Evolutionary conservation across 2,113 vertebrate genomes (phyloP), one percentile per base, ranked within the genome.

Genomic region (Festucalex cinctus): DNA sequence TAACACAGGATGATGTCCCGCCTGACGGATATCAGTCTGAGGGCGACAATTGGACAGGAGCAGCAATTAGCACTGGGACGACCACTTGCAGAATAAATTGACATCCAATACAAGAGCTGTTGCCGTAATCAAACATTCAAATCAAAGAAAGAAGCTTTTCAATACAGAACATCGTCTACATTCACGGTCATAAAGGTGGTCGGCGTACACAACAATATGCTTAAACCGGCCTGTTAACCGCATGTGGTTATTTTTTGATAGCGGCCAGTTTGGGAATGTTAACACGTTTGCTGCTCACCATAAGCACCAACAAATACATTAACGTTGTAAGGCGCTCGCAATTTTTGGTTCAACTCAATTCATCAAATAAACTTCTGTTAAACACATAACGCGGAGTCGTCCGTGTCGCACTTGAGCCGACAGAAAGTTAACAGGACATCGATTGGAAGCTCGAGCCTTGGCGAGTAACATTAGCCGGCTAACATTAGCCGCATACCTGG

Each of bases 1-100:
- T 48, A 85, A 57, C 36, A 69, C 49, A 83, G 65, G 66, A 82
- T 51, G 69, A 49, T 24, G 81, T 71, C 81, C 81, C 0, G 73
- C 77, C 78, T 67, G 70, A 76, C 76, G 81, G 78, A 66, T 72
- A 70, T 80, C 69, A 79, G 69, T 87, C 86, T 89, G 70, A 48
- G 68, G 0, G 46, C 69, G 13, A 74, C 9, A 75, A 72, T 32
- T 14, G 8, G 26, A 66, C 19, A 26, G 6, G 66, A 9, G n/a
- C 46, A 1, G 43, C 14, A 1, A 39, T 68, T 35, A 48, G 44
- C 4, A 6, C 0, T 35, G 7, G 17, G 32, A 44, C n/a, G 7
- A 57, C 28, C 26, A 57, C 54, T 28, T 56, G 9, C 24, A 32
- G 10, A 17, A 17, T 26, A 24, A 26, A 54, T 24, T 32, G 2